Percentiles rank a stretch among this genome's conserved stretches.
phyloP scores from a whole-genome alignment of 2,888 invertebrate species.

The Steinernema hermaphroditum region DNA sequence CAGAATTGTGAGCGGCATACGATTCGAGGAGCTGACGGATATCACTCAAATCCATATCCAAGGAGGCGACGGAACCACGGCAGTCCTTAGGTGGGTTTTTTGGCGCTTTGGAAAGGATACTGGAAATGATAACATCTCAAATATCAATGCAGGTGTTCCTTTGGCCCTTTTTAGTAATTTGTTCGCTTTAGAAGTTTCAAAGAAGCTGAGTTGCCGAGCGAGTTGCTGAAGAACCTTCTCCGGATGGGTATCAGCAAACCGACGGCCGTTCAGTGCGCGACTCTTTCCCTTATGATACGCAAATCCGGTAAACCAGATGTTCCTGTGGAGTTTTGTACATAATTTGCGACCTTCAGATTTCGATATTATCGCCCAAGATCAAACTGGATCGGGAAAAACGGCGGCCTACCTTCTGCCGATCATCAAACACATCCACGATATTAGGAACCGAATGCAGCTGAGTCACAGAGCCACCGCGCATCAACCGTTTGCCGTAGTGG shows the following conservation, averaged over 20 bases:
- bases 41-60: too few species aligned
- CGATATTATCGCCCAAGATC: not conserved
- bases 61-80: too few species aligned
- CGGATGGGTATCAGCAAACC: not conserved
- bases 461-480: too few species aligned
- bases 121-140: too few species aligned
- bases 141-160: too few species aligned
- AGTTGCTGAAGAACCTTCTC: not conserved
- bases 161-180: not conserved
- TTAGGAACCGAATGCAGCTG: too few species aligned
- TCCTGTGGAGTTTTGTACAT: not conserved
- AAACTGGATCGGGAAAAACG: not conserved
- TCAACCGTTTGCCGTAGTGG: not conserved
- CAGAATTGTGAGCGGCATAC: too few species aligned
- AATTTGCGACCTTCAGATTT: not conserved
- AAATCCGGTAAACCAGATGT: not conserved
- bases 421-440: not conserved
- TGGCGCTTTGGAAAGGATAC: too few species aligned
- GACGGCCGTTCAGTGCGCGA: not conserved
- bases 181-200: not conserved
- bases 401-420: constrained; percentile 5
- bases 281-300: not conserved
- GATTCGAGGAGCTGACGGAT: too few species aligned
- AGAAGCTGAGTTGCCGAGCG: not conserved
- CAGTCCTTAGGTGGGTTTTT: too few species aligned